Percentiles rank a stretch among this genome's conserved stretches.
Evolutionary conservation across 2,888 invertebrate genomes (phyloP).

Genomic region (Anaspis maculata): DNA sequence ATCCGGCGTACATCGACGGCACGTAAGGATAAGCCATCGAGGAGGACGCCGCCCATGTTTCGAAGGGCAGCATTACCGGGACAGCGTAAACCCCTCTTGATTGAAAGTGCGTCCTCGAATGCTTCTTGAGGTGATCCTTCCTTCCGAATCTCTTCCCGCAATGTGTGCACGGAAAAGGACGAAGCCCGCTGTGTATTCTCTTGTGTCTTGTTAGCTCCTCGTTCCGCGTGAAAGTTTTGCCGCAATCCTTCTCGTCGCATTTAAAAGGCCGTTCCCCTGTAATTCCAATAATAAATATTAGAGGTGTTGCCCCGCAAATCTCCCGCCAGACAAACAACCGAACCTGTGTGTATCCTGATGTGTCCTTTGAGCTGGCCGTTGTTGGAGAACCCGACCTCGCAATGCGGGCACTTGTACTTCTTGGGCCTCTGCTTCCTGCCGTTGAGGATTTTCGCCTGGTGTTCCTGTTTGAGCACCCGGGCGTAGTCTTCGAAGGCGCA

Average conservation of each 20-base stretch:
- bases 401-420: conserved; percentile 85
- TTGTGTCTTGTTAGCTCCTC: conserved; percentile 89
- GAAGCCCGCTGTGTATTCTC: conserved; percentile 77
- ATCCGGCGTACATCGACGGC: conserved; percentile 28
- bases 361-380: conserved; percentile 89
- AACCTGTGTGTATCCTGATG: conserved; percentile 82
- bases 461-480: conserved; percentile 61
- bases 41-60: conserved; percentile 34
- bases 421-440: conserved; percentile 75
- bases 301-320: conserved; percentile 5
- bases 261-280: conserved; percentile 78
- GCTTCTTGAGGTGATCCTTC: conserved; percentile 91
- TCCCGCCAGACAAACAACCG: conserved; percentile 26
- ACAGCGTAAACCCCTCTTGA: conserved; percentile 44
- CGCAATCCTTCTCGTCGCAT: conserved; percentile 77
- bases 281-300: too few relatives aligned
- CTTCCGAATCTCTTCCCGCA: conserved; percentile 92
- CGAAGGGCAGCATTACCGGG: conserved; percentile 39
- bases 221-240: conserved; percentile 85
- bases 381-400: conserved; percentile 87
- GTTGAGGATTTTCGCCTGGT: conserved; percentile 57
- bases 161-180: conserved; percentile 77
- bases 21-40: conserved; percentile 27
- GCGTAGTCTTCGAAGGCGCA: conserved; percentile 64
- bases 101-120: conserved; percentile 74